Conservation (phyloP, 2,888 invertebrate genomes). For the Clostera curtula region DNA sequence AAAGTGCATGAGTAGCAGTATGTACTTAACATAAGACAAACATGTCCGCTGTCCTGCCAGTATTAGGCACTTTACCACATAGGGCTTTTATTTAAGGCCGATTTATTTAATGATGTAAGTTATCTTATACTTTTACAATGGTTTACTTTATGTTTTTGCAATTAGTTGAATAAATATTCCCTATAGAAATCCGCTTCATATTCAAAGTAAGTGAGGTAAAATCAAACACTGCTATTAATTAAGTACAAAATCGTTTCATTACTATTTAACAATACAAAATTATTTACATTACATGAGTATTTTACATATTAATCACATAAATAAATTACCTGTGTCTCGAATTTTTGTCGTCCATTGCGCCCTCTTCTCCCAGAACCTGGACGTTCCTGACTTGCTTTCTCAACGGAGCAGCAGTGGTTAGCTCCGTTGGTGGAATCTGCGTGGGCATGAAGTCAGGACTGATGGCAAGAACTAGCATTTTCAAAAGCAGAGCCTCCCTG, state of each 20-base stretch:
- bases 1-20: no score
- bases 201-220: constrained; percentile 7
- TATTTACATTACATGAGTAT: constrained; percentile 57
- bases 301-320: constrained; percentile 34
- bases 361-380: constrained; percentile 81
- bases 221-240: constrained; percentile 23
- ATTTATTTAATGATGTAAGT: no score
- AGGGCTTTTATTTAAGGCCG: no score
- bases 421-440: constrained; percentile 52
- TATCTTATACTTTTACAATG: no score
- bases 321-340: constrained; percentile 40
- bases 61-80: no score
- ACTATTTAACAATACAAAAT: constrained; percentile 35
- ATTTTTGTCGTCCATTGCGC: constrained; percentile 50
- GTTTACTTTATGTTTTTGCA: no score
- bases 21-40: no score
- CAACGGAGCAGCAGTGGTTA: constrained; percentile 67
- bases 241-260: constrained; percentile 30
- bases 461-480: constrained; percentile 83
- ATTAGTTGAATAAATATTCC: no score
- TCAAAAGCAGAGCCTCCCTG: constrained; percentile 80
- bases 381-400: constrained; percentile 80
- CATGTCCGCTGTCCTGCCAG: no score
- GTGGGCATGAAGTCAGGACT: constrained; percentile 74
- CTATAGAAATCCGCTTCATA: no score